Evolutionary conservation across 2,113 vertebrate genomes (phyloP).

Genomic region (Gadus macrocephalus): DNA sequence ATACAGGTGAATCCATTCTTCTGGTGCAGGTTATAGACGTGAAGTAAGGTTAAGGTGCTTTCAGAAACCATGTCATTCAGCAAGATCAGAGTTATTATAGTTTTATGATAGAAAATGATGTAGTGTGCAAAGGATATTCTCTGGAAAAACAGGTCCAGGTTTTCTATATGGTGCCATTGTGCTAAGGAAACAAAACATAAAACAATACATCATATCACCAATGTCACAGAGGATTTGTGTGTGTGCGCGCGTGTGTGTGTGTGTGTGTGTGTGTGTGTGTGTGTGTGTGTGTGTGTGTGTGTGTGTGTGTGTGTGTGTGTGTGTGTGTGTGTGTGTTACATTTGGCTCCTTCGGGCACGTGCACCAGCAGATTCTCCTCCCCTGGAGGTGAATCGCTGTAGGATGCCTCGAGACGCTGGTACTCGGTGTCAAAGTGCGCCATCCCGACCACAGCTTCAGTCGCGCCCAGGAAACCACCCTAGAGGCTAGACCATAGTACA

Average conservation of each 20-base stretch:
- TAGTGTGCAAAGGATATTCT: slow-evolving; percentile 88
- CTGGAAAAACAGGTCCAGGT: slow-evolving; percentile 97
- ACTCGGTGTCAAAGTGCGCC: slow-evolving; percentile 93
- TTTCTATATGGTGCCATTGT: slow-evolving; percentile 97
- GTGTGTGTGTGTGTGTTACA: slow-evolving; percentile 48
- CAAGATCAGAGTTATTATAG: too few species aligned
- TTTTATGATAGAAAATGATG: not conserved
- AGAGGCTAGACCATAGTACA: slow-evolving; percentile 39
- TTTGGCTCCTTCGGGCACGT: slow-evolving; percentile 91
- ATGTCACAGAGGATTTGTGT: slow-evolving; percentile 12
- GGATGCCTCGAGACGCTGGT: slow-evolving; percentile 91
- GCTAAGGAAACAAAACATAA: slow-evolving; percentile 63
- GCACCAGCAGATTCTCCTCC: slow-evolving; percentile 88
- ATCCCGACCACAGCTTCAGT: slow-evolving; percentile 62
- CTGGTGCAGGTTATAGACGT: slow-evolving; percentile 98
- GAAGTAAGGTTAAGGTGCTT: slow-evolving; percentile 30
- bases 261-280: not conserved
- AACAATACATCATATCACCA: not conserved
- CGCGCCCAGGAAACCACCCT: slow-evolving; percentile 25
- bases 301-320: slow-evolving; percentile 2
- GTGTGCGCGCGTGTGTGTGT: not conserved
- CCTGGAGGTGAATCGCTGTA: slow-evolving; percentile 92
- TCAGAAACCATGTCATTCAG: too few species aligned
- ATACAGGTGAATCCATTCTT: slow-evolving; percentile 99
- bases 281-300: not conserved